Base-by-base conservation (phyloP, 2,888 invertebrate species). In the Eueremaeus valkanovi region DNA sequence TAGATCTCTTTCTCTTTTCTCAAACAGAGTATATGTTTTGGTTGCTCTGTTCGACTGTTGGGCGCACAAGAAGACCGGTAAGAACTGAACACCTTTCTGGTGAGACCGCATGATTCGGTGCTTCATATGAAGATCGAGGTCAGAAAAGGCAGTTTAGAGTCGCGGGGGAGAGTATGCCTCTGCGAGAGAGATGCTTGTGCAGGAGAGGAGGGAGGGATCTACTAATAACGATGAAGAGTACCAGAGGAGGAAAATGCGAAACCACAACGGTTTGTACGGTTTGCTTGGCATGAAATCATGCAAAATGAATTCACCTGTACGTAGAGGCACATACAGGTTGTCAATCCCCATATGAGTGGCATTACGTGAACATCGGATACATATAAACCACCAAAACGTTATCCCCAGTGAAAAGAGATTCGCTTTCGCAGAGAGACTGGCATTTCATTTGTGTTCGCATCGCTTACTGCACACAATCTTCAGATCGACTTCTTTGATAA, bases 41-140 rank as follows among this genome's bases (percentile, higher is more conserved):
- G n/a, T n/a, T n/a, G n/a, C n/a, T n/a, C n/a, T n/a, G n/a, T n/a
- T n/a, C n/a, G n/a, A 66, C 36, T 66, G 63, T 66, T 66, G n/a
- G 36, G 18, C 61, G 36, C 21, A 66, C 36, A 36, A 36, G 63
- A 70, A 27, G 42, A 42, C 70, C 70, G 70, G 70, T 70, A 70
- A 70, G 70, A 70, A 70, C 42, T 70, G 70, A 70, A 42, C 70
- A 42, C 70, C 70, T 42, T 70, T 42, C 27, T 42, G 42, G 33
- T 21, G 27, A 18, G 70, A 21, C 27, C 42, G 27, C 40, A 27
- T 70, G 70, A 70, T 42, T 42, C 70, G 70, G 70, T 45, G 70
- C 70, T 70, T 70, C 42, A 70, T 45, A 70, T 70, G 70, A 70
- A 70, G 70, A 70, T 70, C 70, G 70, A 70, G 70, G 70, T 70